Conservation (phyloP, 1,140 invertebrate species). For the Caerostris darwini region DNA sequence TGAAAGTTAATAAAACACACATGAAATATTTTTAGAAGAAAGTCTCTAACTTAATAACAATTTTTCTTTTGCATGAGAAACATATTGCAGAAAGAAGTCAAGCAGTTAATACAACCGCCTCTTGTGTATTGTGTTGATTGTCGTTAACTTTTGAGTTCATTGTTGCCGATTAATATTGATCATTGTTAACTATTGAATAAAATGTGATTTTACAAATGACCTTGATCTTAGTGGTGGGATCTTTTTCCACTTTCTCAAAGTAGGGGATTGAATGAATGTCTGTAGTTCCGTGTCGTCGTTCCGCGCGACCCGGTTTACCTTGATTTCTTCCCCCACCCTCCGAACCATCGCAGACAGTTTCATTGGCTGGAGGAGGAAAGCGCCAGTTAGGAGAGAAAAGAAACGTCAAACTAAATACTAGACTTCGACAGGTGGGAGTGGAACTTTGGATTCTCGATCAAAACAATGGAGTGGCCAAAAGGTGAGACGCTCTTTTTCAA, state of each 20-base stretch:
- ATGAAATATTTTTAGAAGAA: no score
- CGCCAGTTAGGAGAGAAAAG: not conserved
- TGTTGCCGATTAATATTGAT: not conserved
- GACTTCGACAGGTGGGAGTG: not conserved
- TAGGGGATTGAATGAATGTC: not conserved
- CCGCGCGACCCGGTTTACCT: constrained; percentile 33
- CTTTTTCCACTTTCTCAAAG: not conserved
- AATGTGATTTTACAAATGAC: not conserved
- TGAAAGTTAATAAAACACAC: no score
- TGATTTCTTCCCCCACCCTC: not conserved
- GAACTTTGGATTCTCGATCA: not conserved
- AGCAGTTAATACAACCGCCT: no score
- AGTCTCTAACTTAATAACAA: no score
- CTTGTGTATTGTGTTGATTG: no score
- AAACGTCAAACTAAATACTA: not conserved
- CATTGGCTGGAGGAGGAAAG: constrained; percentile 33
- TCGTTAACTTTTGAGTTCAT: not conserved
- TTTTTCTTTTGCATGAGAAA: no score
- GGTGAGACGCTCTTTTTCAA: not conserved
- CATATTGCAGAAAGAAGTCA: no score
- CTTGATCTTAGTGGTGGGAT: not conserved
- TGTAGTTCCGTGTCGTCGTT: constrained; percentile 34
- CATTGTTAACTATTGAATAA: not conserved
- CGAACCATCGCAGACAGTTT: not conserved
- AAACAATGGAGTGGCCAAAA: not conserved